Evolutionary conservation across 2,888 invertebrate genomes (phyloP), one percentile per base, ranked within the genome.

Genomic region (Venustoraphidia nigricollis): DNA sequence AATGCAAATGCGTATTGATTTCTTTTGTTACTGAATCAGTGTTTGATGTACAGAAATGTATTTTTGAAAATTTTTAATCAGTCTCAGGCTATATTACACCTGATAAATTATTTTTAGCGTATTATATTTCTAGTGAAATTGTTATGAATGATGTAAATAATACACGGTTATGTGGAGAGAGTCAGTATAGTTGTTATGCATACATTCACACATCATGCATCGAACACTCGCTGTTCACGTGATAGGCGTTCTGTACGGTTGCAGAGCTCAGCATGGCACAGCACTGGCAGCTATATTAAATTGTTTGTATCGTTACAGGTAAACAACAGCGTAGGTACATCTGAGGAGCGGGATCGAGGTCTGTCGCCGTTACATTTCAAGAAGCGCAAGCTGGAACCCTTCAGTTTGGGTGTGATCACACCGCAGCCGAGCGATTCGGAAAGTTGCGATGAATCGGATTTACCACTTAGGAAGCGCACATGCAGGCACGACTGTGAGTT

Each of bases 371-470:
- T 66, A 58, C 62, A 65, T 2, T 60, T 44, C 9, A 38, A 44
- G 35, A 52, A 52, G 39, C 48, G 54, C n/a, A 53, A 53, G 43
- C 43, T 54, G n/a, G 45, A 40, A 10, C 36, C 66, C 34, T 56
- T 64, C 46, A 62, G 66, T 46, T 60, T 65, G 44, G 70, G 70
- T 47, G 66, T 72, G 55, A 75, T 85, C 48, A 90, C 90, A 3
- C 90, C 90, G 1, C 87, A 89, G 64, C 84, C 87, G 14, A 89
- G 89, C 1, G 90, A 91, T 64, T 85, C 86, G 0, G 90, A 90
- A 68, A 65, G 67, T 50, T 56, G 65, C 62, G 73, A 81, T 55
- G 80, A 87, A 65, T 75, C 76, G 55, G 76, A 75, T 62, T 52
- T 68, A 58, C 70, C 71, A 34, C 67, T 70, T 14, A 63, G 65